These are phyloP conservation scores for Geococcyx californianus DNA, from an alignment of 2,113 vertebrate genomes.

Conservation along the genomic window DNA sequence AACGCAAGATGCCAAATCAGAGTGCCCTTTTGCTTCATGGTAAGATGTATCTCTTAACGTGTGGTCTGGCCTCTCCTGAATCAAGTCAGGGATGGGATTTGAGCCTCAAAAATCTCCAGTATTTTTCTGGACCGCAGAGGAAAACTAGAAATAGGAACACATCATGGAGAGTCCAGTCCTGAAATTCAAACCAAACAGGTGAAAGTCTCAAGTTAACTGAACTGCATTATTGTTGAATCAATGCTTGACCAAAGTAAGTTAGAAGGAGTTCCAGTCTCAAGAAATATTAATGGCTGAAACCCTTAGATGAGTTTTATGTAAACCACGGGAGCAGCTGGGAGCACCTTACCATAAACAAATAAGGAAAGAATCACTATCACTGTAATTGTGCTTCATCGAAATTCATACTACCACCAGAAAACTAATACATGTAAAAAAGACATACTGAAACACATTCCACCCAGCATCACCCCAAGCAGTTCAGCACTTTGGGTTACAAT, in stretches of 20 bases:
- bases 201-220: neutral
- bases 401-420: neutral
- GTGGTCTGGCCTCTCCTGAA: neutral
- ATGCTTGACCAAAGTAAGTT: neutral
- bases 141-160: neutral
- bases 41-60: neutral
- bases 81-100: neutral
- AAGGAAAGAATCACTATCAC: neutral
- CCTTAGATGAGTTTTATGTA: neutral
- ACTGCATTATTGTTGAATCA: neutral
- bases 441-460: neutral
- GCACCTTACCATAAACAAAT: neutral
- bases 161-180: neutral
- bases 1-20: neutral
- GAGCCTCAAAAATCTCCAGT: neutral
- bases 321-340: neutral
- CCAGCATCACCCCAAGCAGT: neutral
- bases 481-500: neutral
- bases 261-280: neutral
- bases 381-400: neutral
- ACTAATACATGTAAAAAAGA: neutral
- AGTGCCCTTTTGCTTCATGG: neutral
- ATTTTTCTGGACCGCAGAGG: neutral
- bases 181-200: neutral
- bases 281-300: neutral